Evolutionary conservation across 1,140 invertebrate genomes (phyloP).

Genomic region (Leptinotarsa lineolata): DNA sequence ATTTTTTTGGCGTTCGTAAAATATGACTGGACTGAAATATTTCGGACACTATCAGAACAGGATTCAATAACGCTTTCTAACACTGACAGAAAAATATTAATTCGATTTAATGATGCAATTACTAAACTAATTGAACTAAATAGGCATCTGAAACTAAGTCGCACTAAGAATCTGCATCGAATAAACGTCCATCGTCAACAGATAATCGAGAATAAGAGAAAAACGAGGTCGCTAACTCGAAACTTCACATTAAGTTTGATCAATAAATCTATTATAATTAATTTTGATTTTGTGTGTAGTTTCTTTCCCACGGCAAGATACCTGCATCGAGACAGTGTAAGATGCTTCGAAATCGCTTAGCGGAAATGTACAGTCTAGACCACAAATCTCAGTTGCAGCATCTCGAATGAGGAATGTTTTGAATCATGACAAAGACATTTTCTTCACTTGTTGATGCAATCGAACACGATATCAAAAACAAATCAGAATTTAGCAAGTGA

Average conservation of each 20-base stretch:
- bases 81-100: conserved; percentile 33
- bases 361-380: conserved; percentile 53
- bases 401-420: conserved; percentile 3
- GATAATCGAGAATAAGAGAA: neutral
- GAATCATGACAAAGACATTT: conserved; percentile 8
- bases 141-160: too few species aligned
- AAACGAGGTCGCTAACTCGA: neutral
- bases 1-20: too few species aligned
- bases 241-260: neutral
- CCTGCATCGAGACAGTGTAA: conserved; percentile 50
- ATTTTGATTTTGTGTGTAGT: conserved; percentile 49
- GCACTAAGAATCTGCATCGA: too few species aligned
- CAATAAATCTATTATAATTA: conserved; percentile 53
- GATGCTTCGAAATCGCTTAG: conserved; percentile 51
- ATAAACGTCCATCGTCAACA: too few species aligned
- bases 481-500: conserved; percentile 8
- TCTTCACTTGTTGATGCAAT: neutral
- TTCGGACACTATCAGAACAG: neutral
- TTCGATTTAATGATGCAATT: neutral
- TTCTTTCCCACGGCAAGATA: conserved; percentile 48
- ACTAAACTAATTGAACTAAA: neutral
- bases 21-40: too few species aligned
- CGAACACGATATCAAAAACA: neutral
- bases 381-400: conserved; percentile 22
- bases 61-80: conserved; percentile 51